Conservation (phyloP, 2,888 invertebrate species). For the Mythimna albipuncta region DNA sequence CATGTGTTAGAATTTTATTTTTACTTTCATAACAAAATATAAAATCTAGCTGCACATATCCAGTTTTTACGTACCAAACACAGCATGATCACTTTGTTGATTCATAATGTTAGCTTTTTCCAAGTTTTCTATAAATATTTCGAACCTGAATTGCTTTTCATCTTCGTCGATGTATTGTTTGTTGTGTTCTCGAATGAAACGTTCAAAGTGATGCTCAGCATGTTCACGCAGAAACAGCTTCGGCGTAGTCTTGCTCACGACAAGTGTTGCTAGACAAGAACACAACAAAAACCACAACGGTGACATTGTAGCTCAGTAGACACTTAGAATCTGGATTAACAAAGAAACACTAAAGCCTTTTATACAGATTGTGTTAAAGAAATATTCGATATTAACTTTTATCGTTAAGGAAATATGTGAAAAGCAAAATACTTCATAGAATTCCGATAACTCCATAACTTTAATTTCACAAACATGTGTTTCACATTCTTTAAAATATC, state of each 20-base stretch:
- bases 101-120: slow-evolving; percentile 21
- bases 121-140: slow-evolving; percentile 44
- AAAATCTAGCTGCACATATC: not conserved
- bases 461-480: not conserved
- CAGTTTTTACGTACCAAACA: slow-evolving; percentile 30
- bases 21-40: not conserved
- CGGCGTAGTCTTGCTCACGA: not conserved
- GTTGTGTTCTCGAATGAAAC: slow-evolving; percentile 28
- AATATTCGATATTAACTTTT: not conserved
- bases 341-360: not conserved
- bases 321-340: not conserved
- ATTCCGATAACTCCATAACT: not conserved
- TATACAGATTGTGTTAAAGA: slow-evolving; percentile 9
- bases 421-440: not conserved
- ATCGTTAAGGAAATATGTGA: slow-evolving; percentile 7
- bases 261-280: not conserved
- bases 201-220: slow-evolving; percentile 29
- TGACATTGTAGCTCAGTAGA: slow-evolving; percentile 21
- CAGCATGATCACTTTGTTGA: slow-evolving; percentile 17
- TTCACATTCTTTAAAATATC: not conserved
- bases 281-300: slow-evolving; percentile 8
- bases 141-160: slow-evolving; percentile 36
- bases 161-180: slow-evolving; percentile 26
- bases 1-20: not conserved
- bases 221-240: slow-evolving; percentile 11